phyloP scores from a whole-genome alignment of 2,888 invertebrate species.

The Agrotis exclamationis region DNA sequence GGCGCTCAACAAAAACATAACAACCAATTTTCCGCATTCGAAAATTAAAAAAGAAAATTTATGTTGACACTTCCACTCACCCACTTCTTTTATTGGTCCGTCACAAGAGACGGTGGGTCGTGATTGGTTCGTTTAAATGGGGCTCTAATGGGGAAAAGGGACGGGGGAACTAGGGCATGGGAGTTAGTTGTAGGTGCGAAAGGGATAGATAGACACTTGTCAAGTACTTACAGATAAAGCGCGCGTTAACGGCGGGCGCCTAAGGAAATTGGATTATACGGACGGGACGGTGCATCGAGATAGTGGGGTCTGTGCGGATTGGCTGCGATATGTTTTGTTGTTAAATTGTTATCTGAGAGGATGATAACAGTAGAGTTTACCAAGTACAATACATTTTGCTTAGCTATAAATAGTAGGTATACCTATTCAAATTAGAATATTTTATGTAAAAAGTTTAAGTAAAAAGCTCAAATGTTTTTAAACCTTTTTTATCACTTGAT shows the following conservation, averaged over 20 bases:
- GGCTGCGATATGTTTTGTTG: slow-evolving; percentile 61
- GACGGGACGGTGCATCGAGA: slow-evolving; percentile 75
- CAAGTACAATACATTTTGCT: no score
- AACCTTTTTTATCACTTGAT: no score
- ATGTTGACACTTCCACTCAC: slow-evolving; percentile 88
- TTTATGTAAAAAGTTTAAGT: neutral
- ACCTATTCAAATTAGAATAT: no score
- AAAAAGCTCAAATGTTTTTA: neutral
- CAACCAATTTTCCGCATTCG: slow-evolving; percentile 69
- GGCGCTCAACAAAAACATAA: slow-evolving; percentile 58
- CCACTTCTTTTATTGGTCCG: slow-evolving; percentile 89
- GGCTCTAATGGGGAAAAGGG: slow-evolving; percentile 82
- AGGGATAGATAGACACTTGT: slow-evolving; percentile 88
- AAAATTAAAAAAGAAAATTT: slow-evolving; percentile 84
- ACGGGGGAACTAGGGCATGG: slow-evolving; percentile 73
- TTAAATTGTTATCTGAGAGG: neutral
- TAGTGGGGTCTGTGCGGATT: slow-evolving; percentile 70
- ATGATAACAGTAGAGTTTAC: neutral
- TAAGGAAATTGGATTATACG: slow-evolving; percentile 81
- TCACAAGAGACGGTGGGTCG: slow-evolving; percentile 75
- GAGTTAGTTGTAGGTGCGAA: slow-evolving; percentile 72
- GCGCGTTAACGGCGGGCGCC: slow-evolving; percentile 82
- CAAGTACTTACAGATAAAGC: slow-evolving; percentile 87
- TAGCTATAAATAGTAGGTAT: neutral
- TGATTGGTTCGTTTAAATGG: slow-evolving; percentile 88